Base-by-base conservation (phyloP, 2,113 vertebrate genomes). In the Thamnaconus septentrionalis region DNA sequence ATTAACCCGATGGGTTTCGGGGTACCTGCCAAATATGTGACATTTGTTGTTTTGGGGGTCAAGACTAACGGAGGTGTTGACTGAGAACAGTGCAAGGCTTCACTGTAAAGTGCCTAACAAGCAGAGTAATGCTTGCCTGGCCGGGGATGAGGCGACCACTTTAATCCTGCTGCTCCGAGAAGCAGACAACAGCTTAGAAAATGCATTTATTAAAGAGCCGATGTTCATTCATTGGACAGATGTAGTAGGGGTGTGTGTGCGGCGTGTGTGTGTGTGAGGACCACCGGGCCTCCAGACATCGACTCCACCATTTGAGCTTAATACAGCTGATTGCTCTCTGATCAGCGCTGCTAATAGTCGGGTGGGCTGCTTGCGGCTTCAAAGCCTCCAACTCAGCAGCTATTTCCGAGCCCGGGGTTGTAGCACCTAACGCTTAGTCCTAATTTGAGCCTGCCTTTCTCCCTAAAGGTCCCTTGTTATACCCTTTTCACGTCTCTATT, bases 311-410 rank as follows among this genome's bases (percentile, higher is more conserved):
- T 79, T 66, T 80, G 70, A 85, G 78, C 64, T 75, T 87, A 86
- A 89, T 80, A 81, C 59, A 80, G 65, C 82, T 85, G 82, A 89
- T 86, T 86, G 69, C 78, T 50, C 70, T 73, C 66, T 87, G 85
- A 85, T 88, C 86, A 83, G 84, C 74, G 64, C 82, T 90, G 79
- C 77, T 82, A 85, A 84, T 78, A 76, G 82, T 86, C 82, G 76
- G 71, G 18, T 31, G 18, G 18, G 18, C 18, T 31, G 18, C 18
- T 31, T 31, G 18, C 18, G 40, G 66, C 83, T 83, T 89, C 83
- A 81, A 90, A 88, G 80, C 66, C 75, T 39, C 55, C 58, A 64
- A 61, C 71, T 82, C 70, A 61, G 66, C 66, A 73, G 62, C 82
- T 86, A 85, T 89, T 88, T 87, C 79, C 72, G 64, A 78, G 64